phyloP scores from a whole-genome alignment of 2,797 vertebrate genomes.

The Perodicticus potto region DNA sequence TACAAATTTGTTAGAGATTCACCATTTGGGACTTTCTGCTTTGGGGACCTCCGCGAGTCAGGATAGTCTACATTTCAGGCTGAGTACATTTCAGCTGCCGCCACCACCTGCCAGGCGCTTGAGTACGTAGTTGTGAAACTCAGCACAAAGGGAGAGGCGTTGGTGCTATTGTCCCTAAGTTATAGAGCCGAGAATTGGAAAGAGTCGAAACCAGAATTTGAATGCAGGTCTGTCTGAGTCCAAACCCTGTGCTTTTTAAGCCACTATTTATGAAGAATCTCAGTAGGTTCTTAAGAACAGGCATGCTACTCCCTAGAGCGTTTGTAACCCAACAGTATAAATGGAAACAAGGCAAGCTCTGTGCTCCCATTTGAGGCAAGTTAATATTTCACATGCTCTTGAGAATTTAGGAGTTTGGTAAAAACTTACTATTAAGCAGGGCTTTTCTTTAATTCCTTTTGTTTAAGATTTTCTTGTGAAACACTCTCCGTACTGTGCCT shows the following conservation, averaged over 20 bases:
- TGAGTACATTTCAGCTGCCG: not conserved
- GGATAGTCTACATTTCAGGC: not conserved
- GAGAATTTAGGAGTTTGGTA: slow-evolving; percentile 83
- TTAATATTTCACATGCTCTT: slow-evolving; percentile 82
- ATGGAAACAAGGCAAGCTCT: slow-evolving; percentile 80
- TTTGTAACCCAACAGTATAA: slow-evolving; percentile 65
- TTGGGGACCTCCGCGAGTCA: not conserved
- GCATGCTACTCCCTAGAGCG: slow-evolving; percentile 30
- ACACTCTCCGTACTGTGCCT: slow-evolving; percentile 81
- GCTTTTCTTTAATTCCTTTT: slow-evolving; percentile 86
- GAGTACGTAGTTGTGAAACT: not conserved
- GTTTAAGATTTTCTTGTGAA: slow-evolving; percentile 85
- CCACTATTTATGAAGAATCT: slow-evolving; percentile 24
- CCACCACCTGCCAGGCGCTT: not conserved
- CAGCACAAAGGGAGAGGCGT: not conserved
- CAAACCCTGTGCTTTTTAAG: not conserved
- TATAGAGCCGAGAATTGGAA: not conserved
- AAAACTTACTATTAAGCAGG: slow-evolving; percentile 83
- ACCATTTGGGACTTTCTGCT: not conserved
- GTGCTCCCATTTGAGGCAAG: slow-evolving; percentile 79
- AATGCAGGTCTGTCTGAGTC: not conserved
- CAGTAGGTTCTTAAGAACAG: slow-evolving; percentile 54
- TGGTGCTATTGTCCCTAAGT: not conserved
- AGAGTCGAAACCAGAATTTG: slow-evolving; percentile 36
- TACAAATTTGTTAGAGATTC: not conserved